Conservation (phyloP, 1,140 invertebrate species). For the Drosophila albomicans region DNA sequence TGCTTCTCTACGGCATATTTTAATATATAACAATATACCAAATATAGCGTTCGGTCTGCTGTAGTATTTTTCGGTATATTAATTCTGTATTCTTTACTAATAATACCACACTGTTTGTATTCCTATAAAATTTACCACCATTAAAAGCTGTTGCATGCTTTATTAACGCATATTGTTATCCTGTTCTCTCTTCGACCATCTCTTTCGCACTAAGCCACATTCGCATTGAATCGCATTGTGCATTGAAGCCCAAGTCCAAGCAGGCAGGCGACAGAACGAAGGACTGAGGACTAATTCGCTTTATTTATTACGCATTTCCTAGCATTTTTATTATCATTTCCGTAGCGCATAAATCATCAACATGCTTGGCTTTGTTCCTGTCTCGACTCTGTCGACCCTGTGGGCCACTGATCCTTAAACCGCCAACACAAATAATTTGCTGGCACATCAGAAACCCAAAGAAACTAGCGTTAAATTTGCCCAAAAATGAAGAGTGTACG, state of each 20-base stretch:
- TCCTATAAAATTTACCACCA: background rate
- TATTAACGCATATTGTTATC: slow-evolving; percentile 1
- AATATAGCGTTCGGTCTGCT: too few species aligned
- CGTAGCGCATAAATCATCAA: slow-evolving; percentile 75
- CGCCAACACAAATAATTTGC: slow-evolving; percentile 51
- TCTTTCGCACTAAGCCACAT: slow-evolving; percentile 21
- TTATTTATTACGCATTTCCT: slow-evolving; percentile 82
- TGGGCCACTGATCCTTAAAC: slow-evolving; percentile 35
- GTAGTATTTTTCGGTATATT: too few species aligned
- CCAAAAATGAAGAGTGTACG: slow-evolving; percentile 18
- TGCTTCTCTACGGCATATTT: too few species aligned
- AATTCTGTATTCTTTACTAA: too few species aligned
- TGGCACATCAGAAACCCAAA: slow-evolving; percentile 48
- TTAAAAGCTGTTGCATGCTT: slow-evolving; percentile 24
- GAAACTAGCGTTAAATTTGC: slow-evolving; percentile 73
- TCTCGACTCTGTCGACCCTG: slow-evolving; percentile 7
- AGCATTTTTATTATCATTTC: slow-evolving; percentile 83
- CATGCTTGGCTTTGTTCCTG: slow-evolving; percentile 37
- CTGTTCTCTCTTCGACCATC: background rate
- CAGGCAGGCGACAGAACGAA: slow-evolving; percentile 16
- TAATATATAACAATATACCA: too few species aligned
- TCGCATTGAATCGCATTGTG: slow-evolving; percentile 11
- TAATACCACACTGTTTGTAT: too few species aligned
- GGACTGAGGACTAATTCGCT: slow-evolving; percentile 67
- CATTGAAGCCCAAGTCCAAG: slow-evolving; percentile 54